Evolutionary conservation across 2,888 invertebrate species (phyloP), one percentile per base, ranked within the genome.

Genomic region (Drosophila eohydei): DNA sequence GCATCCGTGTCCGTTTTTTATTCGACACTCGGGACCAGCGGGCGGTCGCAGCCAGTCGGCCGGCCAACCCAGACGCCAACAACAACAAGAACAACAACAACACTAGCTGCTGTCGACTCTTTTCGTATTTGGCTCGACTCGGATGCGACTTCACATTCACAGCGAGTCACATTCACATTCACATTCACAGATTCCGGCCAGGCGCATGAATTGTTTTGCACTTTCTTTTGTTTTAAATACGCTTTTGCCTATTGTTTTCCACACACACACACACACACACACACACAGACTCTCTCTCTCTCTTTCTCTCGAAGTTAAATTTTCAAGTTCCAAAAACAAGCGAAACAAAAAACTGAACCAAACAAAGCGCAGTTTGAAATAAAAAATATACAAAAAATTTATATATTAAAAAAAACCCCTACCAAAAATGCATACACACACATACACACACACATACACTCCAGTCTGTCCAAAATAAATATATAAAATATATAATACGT

Each of bases 191-290:
- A 78, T 78, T 75, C 75, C 75, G 78, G 68, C 78, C 65, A 78
- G 78, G 77, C 78, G 72, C 69, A 79, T 74, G 84, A 80, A 91
- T 89, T 90, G 90, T 90, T 89, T 82, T 79, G 74, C 83, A 81
- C 85, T 83, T 80, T 90, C 83, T 84, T 90, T 91, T 91, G 90
- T 90, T 87, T 90, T 82, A 87, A 81, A 79, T 84, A 81, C 72
- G 78, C 66, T 67, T 79, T 70, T 71, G 78, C 73, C 76, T 81
- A 74, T 74, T 83, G 77, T 78, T 78, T 78, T 74, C 52, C 74
- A 61, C 64, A 14, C 56, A 32, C 41, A 30, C 21, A 28, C 58
- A 30, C 54, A 28, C 46, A 14, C 74, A 58, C 64, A 9, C 28
- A 11, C 57, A 14, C 34, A 14, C 48, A 28, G 51, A 28, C 58